Evolutionary conservation across 1,140 invertebrate genomes (phyloP), one percentile per base, ranked within the genome.

Genomic region (Brachionus paranguensis): DNA sequence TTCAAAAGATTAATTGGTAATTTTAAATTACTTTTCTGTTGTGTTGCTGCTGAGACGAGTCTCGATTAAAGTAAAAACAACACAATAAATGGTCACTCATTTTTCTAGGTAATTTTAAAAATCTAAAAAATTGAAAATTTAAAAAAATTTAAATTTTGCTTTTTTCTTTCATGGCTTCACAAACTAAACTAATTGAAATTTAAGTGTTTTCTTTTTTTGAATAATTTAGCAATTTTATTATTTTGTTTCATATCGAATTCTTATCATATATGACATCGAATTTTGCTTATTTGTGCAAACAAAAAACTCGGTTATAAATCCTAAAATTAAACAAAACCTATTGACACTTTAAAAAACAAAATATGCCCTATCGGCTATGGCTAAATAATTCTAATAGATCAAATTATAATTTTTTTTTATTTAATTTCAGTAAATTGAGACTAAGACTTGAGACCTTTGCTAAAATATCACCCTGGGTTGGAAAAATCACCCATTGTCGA

Each of bases 31-130:
- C 68, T 72, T 72, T 79, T 33, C 47, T 4, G 29, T 79, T 79
- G 41, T 79, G 24, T 55, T 64, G 50, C n/a, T 47, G 74, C 11
- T 37, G 24, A 27, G 74, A 55, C 33, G 74, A 78, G 33, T 68
- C 65, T 14, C 74, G 74, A 12, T 50, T 78, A 43, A 78, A 78
- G 27, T 78, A 55, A 78, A 78, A 78, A 55, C 74, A 78, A 43
- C 74, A 78, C 12, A 78, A 45, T 50, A 78, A 47, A 45, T 47
- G 41, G n/a, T 78, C 74, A 10, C 43, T 78, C 74, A 78, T 78
- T 37, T 37, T 47, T 11, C 50, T 17, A 33, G 8, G 20, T 47
- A 27, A 27, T 24, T 24, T 29, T 17, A 33, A 33, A 20, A 24
- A 47, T 43, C 70, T 72, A 41, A 60, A 60, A 20, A 55, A 60